Conservation (phyloP, 2,797 vertebrate genomes). For the Thaleichthys pacificus region DNA sequence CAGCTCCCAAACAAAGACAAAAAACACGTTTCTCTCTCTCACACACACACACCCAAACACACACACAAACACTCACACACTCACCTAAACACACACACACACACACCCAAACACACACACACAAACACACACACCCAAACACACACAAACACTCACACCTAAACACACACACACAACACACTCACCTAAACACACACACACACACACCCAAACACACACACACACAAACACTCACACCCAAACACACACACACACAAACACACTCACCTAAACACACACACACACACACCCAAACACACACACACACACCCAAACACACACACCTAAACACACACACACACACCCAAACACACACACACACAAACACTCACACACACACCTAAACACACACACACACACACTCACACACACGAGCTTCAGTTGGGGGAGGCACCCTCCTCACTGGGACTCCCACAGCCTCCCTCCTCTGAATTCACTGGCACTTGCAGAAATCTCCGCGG, state of each 20-base stretch:
- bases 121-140: too few relatives aligned
- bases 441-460: slow-evolving; percentile 28
- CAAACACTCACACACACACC: neutral
- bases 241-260: neutral
- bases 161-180: neutral
- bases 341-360: neutral
- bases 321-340: neutral
- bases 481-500: slow-evolving; percentile 78
- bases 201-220: neutral
- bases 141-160: neutral
- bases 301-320: neutral
- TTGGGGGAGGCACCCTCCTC: slow-evolving; percentile 12
- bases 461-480: slow-evolving; percentile 71
- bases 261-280: neutral
- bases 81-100: neutral
- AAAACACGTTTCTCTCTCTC: neutral
- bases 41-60: neutral
- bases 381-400: neutral
- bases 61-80: neutral
- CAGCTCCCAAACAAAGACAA: slow-evolving; percentile 9
- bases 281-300: neutral
- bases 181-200: too few relatives aligned
- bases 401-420: neutral
- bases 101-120: neutral
- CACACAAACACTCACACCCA: neutral